Evolutionary conservation across 1,140 invertebrate species (phyloP).

Genomic region (Uloborus diversus): DNA sequence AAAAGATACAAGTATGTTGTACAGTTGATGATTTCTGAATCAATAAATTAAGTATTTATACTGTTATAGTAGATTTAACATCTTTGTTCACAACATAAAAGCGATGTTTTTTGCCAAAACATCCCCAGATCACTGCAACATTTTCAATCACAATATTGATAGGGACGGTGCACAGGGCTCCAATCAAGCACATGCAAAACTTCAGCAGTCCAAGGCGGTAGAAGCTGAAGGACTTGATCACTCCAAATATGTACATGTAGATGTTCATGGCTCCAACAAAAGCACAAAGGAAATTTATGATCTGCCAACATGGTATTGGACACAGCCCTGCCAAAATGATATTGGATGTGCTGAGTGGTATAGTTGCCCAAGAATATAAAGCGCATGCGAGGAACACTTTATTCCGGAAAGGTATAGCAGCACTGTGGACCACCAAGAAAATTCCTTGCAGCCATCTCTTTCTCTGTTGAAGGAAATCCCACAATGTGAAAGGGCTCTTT

Average conservation of each 20-base stretch:
- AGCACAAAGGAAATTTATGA: conserved; percentile 85
- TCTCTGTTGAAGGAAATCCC: conserved; percentile 94
- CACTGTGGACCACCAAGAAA: conserved; percentile 90
- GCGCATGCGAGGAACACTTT: conserved; percentile 88
- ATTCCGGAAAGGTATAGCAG: conserved; percentile 80
- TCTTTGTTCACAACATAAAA: conserved; percentile 97
- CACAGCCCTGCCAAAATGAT: conserved; percentile 82
- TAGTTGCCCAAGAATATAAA: conserved; percentile 94
- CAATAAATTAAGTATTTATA: conserved; percentile 56
- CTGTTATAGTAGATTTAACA: conserved; percentile 65
- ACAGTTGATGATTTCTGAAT: neutral
- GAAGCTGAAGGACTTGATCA: conserved; percentile 92
- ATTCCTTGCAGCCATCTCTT: conserved; percentile 96
- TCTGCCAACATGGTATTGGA: conserved; percentile 79
- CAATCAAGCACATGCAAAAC: conserved; percentile 82
- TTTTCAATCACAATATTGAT: conserved; percentile 94
- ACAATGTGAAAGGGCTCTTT: conserved; percentile 91
- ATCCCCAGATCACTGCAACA: conserved; percentile 90
- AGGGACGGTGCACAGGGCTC: conserved; percentile 87
- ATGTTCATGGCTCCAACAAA: conserved; percentile 91
- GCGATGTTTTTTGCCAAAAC: conserved; percentile 90
- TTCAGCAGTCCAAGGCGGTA: conserved; percentile 82
- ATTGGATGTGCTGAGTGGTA: conserved; percentile 92
- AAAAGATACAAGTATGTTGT: neutral
- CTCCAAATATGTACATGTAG: conserved; percentile 96